Evolutionary conservation across 1,140 invertebrate species (phyloP).

Genomic region (Psix sp.): DNA sequence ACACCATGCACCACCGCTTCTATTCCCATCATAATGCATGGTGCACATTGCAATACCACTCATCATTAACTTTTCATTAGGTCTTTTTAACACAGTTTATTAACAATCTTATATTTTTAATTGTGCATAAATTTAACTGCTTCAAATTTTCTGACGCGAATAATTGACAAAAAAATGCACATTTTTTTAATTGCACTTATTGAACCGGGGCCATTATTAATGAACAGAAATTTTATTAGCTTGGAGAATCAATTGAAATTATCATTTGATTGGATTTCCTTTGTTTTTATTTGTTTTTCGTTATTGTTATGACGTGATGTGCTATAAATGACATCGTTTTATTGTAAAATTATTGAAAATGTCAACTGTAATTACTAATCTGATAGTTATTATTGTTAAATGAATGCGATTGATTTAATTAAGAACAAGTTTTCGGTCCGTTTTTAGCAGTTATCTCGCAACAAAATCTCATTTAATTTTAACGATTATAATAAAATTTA

Average conservation of each 20-base stretch:
- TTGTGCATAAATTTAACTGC: too few relatives aligned
- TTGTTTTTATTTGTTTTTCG: background rate
- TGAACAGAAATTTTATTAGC: too few relatives aligned
- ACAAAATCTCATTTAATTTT: slow-evolving; percentile 15
- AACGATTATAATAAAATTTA: slow-evolving; percentile 18
- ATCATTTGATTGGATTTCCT: too few relatives aligned
- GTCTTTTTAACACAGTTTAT: slow-evolving; percentile 26
- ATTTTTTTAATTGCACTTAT: slow-evolving; percentile 35
- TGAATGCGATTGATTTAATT: slow-evolving; percentile 14
- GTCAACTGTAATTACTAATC: slow-evolving; percentile 5
- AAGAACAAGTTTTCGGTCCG: slow-evolving; percentile 18
- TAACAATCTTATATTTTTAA: too few relatives aligned
- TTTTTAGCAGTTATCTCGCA: background rate
- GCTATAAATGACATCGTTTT: background rate
- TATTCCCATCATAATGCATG: slow-evolving; percentile 54
- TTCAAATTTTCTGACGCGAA: slow-evolving; percentile 44
- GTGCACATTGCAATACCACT: slow-evolving; percentile 45
- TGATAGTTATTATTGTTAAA: slow-evolving; percentile 2
- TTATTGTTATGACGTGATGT: background rate
- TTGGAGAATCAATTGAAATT: too few relatives aligned
- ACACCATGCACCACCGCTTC: slow-evolving; percentile 55
- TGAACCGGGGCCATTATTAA: too few relatives aligned
- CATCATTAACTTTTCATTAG: slow-evolving; percentile 61
- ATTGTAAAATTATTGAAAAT: background rate
- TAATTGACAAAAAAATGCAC: slow-evolving; percentile 19